Percentiles rank a stretch among this genome's conserved stretches.
phyloP scores from a whole-genome alignment of 2,888 invertebrate genomes.

The Pyrochroa serraticornis region DNA sequence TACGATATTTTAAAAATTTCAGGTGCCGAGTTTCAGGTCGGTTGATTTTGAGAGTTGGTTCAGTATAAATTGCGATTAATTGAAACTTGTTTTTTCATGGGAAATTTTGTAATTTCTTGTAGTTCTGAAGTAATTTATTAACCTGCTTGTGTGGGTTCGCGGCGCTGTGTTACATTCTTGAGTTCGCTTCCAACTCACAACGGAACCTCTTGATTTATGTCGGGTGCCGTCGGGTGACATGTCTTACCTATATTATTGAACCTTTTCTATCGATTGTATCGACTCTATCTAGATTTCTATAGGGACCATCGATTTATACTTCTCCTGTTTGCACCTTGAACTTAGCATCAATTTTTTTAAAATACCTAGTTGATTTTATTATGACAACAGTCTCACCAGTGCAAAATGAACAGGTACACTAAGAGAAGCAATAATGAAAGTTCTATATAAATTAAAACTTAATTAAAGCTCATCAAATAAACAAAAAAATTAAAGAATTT shows the following conservation, averaged over 20 bases:
- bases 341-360: no score
- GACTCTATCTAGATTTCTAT: background rate
- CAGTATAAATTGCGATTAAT: slow-evolving; percentile 4
- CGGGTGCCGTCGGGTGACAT: slow-evolving; percentile 27
- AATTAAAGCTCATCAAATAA: no score
- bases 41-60: background rate
- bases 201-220: slow-evolving; percentile 33
- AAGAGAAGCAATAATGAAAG: no score
- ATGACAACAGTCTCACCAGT: no score
- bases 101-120: slow-evolving; percentile 30
- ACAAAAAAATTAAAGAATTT: no score
- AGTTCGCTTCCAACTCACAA: slow-evolving; percentile 42
- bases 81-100: slow-evolving; percentile 8
- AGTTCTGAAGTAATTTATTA: slow-evolving; percentile 41
- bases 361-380: no score
- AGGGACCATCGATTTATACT: no score
- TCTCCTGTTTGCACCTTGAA: no score
- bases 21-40: background rate
- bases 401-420: no score
- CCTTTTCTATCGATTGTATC: background rate
- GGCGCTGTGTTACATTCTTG: slow-evolving; percentile 45
- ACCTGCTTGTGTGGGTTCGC: slow-evolving; percentile 48
- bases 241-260: slow-evolving; percentile 17
- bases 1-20: no score
- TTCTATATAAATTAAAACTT: no score